Base-by-base conservation (phyloP, 2,113 vertebrate species). In the Cyanoderma ruficeps region DNA sequence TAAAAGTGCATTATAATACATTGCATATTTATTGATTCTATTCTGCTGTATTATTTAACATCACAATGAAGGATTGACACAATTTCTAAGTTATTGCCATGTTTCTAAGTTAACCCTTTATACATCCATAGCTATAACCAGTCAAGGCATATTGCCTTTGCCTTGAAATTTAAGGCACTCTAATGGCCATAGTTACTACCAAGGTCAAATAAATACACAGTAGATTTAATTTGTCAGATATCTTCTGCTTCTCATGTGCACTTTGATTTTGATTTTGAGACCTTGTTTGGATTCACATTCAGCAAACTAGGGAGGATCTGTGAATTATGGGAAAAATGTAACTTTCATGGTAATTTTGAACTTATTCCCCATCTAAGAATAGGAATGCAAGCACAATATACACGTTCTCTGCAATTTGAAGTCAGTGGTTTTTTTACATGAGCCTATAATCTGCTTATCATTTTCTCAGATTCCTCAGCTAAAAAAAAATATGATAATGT, bases 11-110 rank as follows among this genome's bases (percentile, higher is more conserved):
- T 80, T 91, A 25, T 85, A 94, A 57, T 82, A 68, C 92, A 94
- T 86, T 87, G 83, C n/a, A 89, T 94, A 95, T 80, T 30, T 93
- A 96, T 87, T 74, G 76, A 91, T 95, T 96, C 55, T 82, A 83
- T 64, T 78, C 76, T 87, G 42, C 12, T 64, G 63, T 60, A 87
- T 47, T 96, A 63, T 91, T 93, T 93, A 91, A 71, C n/a, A 90
- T 75, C 27, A 59, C 15, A 89, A 12, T 68, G 61, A 93, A 87
- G 30, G 19, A 87, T 6, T 87, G 52, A 55, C 56, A 25, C 5
- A 46, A 49, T 52, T 63, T 79, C 68, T n/a, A n/a, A n/a, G n/a
- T n/a, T n/a, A n/a, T n/a, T n/a, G n/a, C 55, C 50, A 15, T 6
- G 23, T 79, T 91, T 90, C 24, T 74, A 46, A 67, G 17, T 81